Base-by-base conservation (phyloP, 1,140 invertebrate species). In the Brevipalpus yothersi region DNA sequence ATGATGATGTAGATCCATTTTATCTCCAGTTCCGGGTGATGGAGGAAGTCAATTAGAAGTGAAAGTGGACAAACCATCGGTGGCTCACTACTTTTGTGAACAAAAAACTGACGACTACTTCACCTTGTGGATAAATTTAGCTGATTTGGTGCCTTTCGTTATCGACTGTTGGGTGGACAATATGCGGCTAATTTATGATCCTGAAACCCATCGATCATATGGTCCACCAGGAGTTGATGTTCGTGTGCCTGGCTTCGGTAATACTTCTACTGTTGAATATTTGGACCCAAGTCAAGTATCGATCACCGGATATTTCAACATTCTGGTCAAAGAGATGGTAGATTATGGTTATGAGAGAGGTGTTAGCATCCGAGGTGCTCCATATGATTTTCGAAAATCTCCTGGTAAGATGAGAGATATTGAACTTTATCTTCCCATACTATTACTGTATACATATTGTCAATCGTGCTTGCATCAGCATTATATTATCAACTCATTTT, bases 141-240 rank as follows among this genome's bases (percentile, higher is more conserved):
- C 93, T 72, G 73, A 89, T 4, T 72, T 97, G 4, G 80, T 90
- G 7, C 89, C 91, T 49, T 73, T 83, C 49, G 78, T 90, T 15
- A 86, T 97, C 53, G n/a, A n/a, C n/a, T 98, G 94, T 71, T 96
- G 87, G 82, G 81, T 93, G 55, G 92, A 97, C 71, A 97, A 97
- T 47, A 62, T 63, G 60, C 62, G 73, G 70, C 73, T 97, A 19
- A 77, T 78, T 54, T 98, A 95, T 74, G 78, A 97, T 69, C 84
- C 84, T 71, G 73, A 72, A 1, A 93, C 88, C 0, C 76, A 84
- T 60, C 87, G 75, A 41, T 93, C 92, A 0, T 75, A 67, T 13
- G 90, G 90, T 71, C 75, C 81, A 56, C 79, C 79, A 53, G 94
- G 93, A n/a, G 93, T 97, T 0, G 80, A 87, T 11, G 85, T 83